Conservation (phyloP, 37 sponge, comb jelly and placozoan genomes). For the Geodia barretti region DNA sequence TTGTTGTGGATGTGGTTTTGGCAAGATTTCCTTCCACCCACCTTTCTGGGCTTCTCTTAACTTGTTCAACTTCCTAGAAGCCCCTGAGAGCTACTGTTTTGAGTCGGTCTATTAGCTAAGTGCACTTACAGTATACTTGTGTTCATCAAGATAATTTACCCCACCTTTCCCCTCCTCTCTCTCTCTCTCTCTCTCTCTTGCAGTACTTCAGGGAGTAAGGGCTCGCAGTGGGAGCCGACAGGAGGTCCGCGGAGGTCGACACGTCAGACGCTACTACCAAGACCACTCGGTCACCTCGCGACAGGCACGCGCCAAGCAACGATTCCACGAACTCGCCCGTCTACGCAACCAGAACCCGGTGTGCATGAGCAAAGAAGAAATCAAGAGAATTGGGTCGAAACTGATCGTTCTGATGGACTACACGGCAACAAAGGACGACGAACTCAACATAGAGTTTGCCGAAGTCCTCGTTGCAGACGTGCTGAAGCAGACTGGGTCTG, state of each 20-base stretch:
- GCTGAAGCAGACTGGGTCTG: slow-evolving; percentile 60
- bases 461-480: slow-evolving; percentile 76
- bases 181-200: not conserved
- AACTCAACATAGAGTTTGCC: slow-evolving; percentile 65
- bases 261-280: slow-evolving; percentile 26
- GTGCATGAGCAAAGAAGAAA: slow-evolving; percentile 71
- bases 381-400: slow-evolving; percentile 63
- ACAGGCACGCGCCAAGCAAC: slow-evolving; percentile 68
- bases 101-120: slow-evolving; percentile 51
- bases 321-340: slow-evolving; percentile 74
- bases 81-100: slow-evolving; percentile 41
- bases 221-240: not conserved
- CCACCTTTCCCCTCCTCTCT: not conserved
- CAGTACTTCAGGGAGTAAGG: not conserved
- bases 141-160: no score
- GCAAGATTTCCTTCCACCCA: no score
- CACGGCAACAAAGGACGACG: slow-evolving; percentile 63
- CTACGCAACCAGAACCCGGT: slow-evolving; percentile 63
- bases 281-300: slow-evolving; percentile 36
- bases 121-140: no score
- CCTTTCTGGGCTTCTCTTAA: no score
- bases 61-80: no score
- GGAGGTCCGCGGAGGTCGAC: not conserved
- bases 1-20: no score
- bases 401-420: slow-evolving; percentile 82